phyloP scores from a whole-genome alignment of 2,113 vertebrate species.

The Siniperca chuatsi region DNA sequence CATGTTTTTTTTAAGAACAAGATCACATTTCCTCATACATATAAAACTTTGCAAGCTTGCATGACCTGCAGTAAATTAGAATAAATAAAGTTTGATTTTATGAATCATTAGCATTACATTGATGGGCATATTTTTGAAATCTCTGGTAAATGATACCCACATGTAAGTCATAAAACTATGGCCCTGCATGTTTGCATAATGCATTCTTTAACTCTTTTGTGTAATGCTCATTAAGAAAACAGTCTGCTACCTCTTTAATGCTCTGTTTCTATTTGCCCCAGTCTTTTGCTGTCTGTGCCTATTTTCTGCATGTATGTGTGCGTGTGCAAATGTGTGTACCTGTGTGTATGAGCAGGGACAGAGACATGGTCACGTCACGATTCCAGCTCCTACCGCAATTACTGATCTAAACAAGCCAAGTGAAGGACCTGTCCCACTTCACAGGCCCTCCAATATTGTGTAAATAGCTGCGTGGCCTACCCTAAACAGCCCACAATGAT shows the following conservation, averaged over 20 bases:
- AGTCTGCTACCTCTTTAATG: neutral
- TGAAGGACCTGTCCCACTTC: conserved; percentile 63
- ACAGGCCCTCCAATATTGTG: conserved; percentile 49
- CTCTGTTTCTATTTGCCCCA: neutral
- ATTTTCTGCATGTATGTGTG: conserved; percentile 2
- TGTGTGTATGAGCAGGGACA: neutral
- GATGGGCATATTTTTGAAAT: no score
- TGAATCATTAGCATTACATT: no score
- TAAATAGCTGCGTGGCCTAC: conserved; percentile 47
- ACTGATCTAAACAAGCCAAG: conserved; percentile 44
- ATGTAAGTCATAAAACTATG: neutral
- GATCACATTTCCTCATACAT: neutral
- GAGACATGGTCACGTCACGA: conserved; percentile 30
- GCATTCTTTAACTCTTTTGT: neutral
- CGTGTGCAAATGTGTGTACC: neutral
- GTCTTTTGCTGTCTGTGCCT: neutral
- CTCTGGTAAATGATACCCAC: neutral
- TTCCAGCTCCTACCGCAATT: conserved; percentile 61
- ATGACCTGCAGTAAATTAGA: no score
- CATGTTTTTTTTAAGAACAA: neutral
- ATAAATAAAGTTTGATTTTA: no score
- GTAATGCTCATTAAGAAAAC: neutral
- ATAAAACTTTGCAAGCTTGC: neutral
- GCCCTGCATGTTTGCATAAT: neutral
- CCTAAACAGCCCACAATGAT: conserved; percentile 48